Percentiles rank a stretch among this genome's conserved stretches.
These are phyloP conservation scores for Gnatocerus cornutus DNA, from an alignment of 2,888 invertebrate genomes.

Conservation along the genomic window DNA sequence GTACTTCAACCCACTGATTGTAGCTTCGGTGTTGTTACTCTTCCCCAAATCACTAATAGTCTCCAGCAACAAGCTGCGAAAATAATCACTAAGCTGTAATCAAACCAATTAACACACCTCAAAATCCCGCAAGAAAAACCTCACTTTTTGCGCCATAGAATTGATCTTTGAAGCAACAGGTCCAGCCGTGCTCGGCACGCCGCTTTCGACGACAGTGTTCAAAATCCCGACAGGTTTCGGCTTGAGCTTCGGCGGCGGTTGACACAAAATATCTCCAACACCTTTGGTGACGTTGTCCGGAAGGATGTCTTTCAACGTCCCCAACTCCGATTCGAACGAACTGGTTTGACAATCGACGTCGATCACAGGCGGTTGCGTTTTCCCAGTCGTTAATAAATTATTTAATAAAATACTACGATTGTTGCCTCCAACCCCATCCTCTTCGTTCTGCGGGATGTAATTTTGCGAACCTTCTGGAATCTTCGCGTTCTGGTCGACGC, in stretches of 20 bases:
- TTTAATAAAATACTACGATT: slow-evolving; percentile 28
- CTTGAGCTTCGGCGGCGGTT: slow-evolving; percentile 69
- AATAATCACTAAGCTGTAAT: slow-evolving; percentile 78
- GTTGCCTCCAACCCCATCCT: slow-evolving; percentile 6
- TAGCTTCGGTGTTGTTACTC: slow-evolving; percentile 74
- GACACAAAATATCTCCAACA: slow-evolving; percentile 62
- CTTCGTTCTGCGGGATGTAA: slow-evolving; percentile 63
- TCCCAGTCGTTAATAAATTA: slow-evolving; percentile 20
- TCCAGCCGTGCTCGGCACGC: slow-evolving; percentile 66
- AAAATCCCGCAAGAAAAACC: slow-evolving; percentile 27
- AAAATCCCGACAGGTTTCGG: slow-evolving; percentile 72
- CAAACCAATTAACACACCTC: slow-evolving; percentile 11
- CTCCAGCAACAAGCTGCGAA: slow-evolving; percentile 81
- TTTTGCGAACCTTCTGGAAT: slow-evolving; percentile 60
- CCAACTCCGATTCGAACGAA: slow-evolving; percentile 58
- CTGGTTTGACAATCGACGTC: slow-evolving; percentile 41
- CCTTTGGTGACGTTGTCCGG: slow-evolving; percentile 64
- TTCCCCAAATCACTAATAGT: slow-evolving; percentile 78
- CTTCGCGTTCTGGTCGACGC: slow-evolving; percentile 29
- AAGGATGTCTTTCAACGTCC: slow-evolving; percentile 59
- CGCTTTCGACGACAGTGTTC: slow-evolving; percentile 65
- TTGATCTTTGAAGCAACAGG: slow-evolving; percentile 65
- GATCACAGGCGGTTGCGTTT: slow-evolving; percentile 27
- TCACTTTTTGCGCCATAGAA: slow-evolving; percentile 68
- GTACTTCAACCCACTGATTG: slow-evolving; percentile 76